Evolutionary conservation across 1,140 invertebrate genomes (phyloP).

Genomic region (Drusus annulatus): DNA sequence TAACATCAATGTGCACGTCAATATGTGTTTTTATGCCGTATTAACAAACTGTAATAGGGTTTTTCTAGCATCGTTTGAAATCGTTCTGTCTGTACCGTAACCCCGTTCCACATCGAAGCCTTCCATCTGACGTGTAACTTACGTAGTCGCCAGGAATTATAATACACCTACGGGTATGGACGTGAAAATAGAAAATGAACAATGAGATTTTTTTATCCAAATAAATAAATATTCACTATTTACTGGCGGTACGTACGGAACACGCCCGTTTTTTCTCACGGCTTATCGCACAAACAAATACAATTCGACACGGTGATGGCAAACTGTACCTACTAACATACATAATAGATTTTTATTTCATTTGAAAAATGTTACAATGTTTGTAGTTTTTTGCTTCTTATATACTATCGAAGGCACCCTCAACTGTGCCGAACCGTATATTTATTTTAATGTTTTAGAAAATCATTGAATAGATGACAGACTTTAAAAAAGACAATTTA

Average conservation of each 20-base stretch:
- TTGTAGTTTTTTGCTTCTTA: too few relatives aligned
- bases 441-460: too few relatives aligned
- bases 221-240: constrained; percentile 43
- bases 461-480: too few relatives aligned
- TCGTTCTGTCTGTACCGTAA: background rate
- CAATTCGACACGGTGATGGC: constrained; percentile 25
- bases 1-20: too few relatives aligned
- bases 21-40: too few relatives aligned
- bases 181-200: constrained; percentile 52
- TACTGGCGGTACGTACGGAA: background rate
- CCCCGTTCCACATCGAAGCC: constrained; percentile 34
- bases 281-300: constrained; percentile 35
- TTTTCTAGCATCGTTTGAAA: background rate
- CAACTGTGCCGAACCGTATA: too few relatives aligned
- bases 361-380: too few relatives aligned
- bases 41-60: too few relatives aligned
- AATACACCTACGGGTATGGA: constrained; percentile 32
- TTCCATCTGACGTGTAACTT: constrained; percentile 34
- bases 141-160: constrained; percentile 27
- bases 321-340: too few relatives aligned
- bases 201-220: constrained; percentile 43
- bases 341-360: too few relatives aligned
- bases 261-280: constrained; percentile 44
- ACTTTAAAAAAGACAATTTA: too few relatives aligned
- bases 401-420: too few relatives aligned